Percentiles rank a stretch among this genome's conserved stretches.
Conservation (phyloP, 2,113 vertebrate species). For the crab-eating macaque (Macaca fascicularis) region DNA sequence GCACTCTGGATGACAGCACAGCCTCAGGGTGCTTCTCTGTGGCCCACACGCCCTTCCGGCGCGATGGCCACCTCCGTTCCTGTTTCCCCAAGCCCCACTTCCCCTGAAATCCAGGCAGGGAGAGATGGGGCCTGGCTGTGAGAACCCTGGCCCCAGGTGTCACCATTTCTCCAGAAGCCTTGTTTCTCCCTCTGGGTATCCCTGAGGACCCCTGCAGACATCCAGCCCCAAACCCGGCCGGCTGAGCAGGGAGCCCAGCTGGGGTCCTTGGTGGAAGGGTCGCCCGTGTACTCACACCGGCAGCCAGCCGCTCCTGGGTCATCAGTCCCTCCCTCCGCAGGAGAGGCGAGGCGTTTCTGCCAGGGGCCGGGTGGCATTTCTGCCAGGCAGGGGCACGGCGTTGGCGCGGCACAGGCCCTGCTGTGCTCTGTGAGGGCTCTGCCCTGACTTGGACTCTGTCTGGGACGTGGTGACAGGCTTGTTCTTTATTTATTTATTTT, state of each 20-base stretch:
- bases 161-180: not conserved
- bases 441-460: not conserved
- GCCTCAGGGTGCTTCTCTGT: not conserved
- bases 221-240: not conserved
- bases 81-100: not conserved
- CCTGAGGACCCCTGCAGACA: not conserved
- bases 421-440: too few relatives aligned
- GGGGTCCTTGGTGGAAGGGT: not conserved
- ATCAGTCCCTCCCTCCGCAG: too few relatives aligned
- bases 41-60: not conserved
- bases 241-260: not conserved
- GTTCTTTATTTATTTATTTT: too few relatives aligned
- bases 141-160: not conserved
- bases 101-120: not conserved
- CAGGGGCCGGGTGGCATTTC: not conserved
- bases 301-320: not conserved
- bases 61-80: not conserved
- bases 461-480: not conserved
- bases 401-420: not conserved
- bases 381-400: not conserved
- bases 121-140: not conserved
- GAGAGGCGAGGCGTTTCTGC: not conserved
- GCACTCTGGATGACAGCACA: not conserved
- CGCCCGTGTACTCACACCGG: too few relatives aligned
- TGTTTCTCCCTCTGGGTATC: not conserved